Evolutionary conservation across 2,797 vertebrate species (phyloP), one percentile per base, ranked within the genome.

Genomic region (Phoebastria nigripes): DNA sequence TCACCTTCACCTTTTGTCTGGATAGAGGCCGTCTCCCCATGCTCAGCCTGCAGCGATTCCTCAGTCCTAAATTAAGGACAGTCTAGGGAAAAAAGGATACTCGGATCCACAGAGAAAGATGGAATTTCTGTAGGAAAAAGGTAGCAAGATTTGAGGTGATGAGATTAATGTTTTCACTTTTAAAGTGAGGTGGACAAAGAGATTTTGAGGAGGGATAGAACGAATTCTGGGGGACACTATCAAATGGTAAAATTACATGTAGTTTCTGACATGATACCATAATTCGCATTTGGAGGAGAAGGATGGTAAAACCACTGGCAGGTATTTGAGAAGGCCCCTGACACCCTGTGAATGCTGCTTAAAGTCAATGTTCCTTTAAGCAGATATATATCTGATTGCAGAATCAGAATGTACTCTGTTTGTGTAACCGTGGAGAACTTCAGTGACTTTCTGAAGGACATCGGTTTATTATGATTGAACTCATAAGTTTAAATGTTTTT

Each of bases 401-500:
- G 77, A 90, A 93, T 86, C 76, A 72, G 46, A 81, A 31, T 73
- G 63, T 59, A 39, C 37, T 61, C 61, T 96, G 65, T 87, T 89
- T 82, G 52, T 77, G 51, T 79, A 94, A 73, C 88, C 1, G 0
- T 87, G 52, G 54, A 91, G 55, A 86, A 79, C 77, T 86, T 93
- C 74, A 90, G 42, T 80, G 81, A 92, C 83, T 96, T 93, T 93
- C 73, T 95, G 86, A 93, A 94, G 95, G 83, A 65, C 74, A 56
- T 73, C 4, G 17, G 77, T 87, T 96, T 96, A 88, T 94, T 95
- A 89, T 85, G 77, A 80, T 56, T 89, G 66, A 90, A 87, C 51
- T 92, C 80, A 19, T 84, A 93, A 88, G 82, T 71, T 86, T 81
- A 92, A 93, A 88, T 76, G 58, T 88, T 96, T 89, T 96, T 94